A percentile compares a stretch with the other conserved stretches of the same genome.
These are phyloP conservation scores for Perdita meconis DNA, from an alignment of 2,888 invertebrate genomes.

Conservation along the genomic window DNA sequence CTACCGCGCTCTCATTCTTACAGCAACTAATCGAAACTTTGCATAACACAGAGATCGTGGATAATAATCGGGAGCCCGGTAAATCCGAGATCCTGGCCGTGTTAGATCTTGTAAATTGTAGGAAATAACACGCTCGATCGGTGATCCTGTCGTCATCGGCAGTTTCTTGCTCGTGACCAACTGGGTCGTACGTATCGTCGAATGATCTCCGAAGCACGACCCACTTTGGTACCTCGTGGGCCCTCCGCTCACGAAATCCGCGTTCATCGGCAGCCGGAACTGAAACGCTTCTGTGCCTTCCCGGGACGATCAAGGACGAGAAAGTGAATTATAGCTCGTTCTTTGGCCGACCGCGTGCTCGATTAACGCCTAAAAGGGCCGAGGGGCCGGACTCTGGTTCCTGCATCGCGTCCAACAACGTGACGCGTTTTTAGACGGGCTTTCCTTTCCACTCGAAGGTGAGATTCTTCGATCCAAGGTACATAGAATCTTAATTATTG, in stretches of 20 bases:
- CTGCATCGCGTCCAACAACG: neutral
- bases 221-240: conserved; percentile 58
- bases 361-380: conserved; percentile 57
- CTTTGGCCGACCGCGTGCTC: conserved; percentile 42
- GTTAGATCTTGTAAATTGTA: neutral
- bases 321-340: conserved; percentile 72
- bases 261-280: conserved; percentile 73
- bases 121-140: neutral
- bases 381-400: conserved; percentile 23
- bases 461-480: neutral
- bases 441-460: neutral
- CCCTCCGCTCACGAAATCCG: conserved; percentile 70
- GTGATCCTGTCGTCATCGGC: neutral
- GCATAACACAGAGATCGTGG: too few relatives aligned
- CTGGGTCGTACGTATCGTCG: conserved; percentile 52
- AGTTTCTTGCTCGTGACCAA: conserved; percentile 34
- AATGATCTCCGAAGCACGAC: conserved; percentile 59
- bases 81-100: too few relatives aligned
- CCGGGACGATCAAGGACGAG: conserved; percentile 76
- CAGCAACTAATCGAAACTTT: too few relatives aligned
- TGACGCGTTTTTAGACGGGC: neutral
- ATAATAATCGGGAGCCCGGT: too few relatives aligned
- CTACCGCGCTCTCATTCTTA: too few relatives aligned
- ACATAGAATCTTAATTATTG: too few relatives aligned
- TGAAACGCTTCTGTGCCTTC: conserved; percentile 72